A percentile compares a stretch with the other conserved stretches of the same genome.
Conservation (phyloP, 2,888 invertebrate species). For the Sesia bembeciformis region DNA sequence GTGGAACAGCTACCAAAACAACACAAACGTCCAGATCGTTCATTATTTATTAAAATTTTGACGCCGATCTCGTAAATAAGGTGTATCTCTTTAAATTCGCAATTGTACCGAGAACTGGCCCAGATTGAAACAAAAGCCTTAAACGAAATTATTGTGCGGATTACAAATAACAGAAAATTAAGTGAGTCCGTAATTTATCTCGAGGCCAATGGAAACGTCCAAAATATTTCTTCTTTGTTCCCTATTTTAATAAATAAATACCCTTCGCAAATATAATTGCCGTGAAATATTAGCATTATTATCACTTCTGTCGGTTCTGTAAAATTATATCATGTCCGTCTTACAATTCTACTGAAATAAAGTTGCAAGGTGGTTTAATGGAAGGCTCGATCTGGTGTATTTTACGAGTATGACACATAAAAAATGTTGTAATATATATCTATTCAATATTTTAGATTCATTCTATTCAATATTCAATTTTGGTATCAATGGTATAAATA, state of each 20-base stretch:
- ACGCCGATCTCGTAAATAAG: neutral
- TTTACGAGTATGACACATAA: no score
- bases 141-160: slow-evolving; percentile 42
- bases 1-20: no score
- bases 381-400: no score
- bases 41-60: neutral
- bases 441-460: no score
- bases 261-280: slow-evolving; percentile 24
- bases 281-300: slow-evolving; percentile 27
- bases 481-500: no score
- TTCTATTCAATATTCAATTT: no score
- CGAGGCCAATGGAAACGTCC: slow-evolving; percentile 27
- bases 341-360: no score
- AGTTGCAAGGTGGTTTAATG: no score
- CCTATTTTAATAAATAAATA: slow-evolving; percentile 29
- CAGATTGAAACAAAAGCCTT: slow-evolving; percentile 37
- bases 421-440: no score
- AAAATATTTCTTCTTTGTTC: slow-evolving; percentile 36
- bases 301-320: neutral
- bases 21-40: no score
- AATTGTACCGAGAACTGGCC: slow-evolving; percentile 19
- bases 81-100: slow-evolving; percentile 25
- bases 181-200: slow-evolving; percentile 47
- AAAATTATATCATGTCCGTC: no score
- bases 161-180: slow-evolving; percentile 45